phyloP scores from a whole-genome alignment of 2,888 invertebrate species.

The Morpho deidamia region DNA sequence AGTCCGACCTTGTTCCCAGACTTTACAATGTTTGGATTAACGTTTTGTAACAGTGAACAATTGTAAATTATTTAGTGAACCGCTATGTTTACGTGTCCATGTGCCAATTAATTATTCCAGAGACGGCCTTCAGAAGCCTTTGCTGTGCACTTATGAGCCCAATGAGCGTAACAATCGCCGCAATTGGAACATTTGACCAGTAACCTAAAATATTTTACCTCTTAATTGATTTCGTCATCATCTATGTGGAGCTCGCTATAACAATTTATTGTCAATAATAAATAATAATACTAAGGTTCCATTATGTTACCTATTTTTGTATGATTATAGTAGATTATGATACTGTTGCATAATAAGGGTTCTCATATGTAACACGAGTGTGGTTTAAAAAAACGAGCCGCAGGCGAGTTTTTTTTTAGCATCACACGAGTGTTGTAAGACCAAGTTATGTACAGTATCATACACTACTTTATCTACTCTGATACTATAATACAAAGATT shows the following conservation, averaged over 20 bases:
- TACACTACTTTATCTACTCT: no score
- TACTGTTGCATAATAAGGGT: no score
- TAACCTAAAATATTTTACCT: conserved; percentile 2
- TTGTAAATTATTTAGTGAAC: conserved; percentile 52
- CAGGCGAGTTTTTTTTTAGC: no score
- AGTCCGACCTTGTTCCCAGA: conserved; percentile 45
- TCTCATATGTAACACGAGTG: no score
- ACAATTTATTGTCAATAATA: background rate
- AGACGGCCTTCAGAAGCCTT: conserved; percentile 38
- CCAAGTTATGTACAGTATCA: no score
- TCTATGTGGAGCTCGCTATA: background rate
- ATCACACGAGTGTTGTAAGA: no score
- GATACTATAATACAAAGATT: no score
- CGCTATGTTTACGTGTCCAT: conserved; percentile 38
- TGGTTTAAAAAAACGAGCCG: no score
- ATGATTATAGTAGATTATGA: no score
- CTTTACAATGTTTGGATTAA: conserved; percentile 49
- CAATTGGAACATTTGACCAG: conserved; percentile 7
- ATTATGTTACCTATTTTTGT: no score
- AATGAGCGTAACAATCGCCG: conserved; percentile 4
- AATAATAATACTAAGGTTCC: background rate
- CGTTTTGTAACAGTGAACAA: conserved; percentile 48
- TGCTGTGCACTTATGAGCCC: conserved; percentile 2
- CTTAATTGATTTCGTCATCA: conserved; percentile 2
- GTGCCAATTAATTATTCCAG: conserved; percentile 31